Conservation (phyloP, 2,888 invertebrate genomes). For the Noctua janthina region DNA sequence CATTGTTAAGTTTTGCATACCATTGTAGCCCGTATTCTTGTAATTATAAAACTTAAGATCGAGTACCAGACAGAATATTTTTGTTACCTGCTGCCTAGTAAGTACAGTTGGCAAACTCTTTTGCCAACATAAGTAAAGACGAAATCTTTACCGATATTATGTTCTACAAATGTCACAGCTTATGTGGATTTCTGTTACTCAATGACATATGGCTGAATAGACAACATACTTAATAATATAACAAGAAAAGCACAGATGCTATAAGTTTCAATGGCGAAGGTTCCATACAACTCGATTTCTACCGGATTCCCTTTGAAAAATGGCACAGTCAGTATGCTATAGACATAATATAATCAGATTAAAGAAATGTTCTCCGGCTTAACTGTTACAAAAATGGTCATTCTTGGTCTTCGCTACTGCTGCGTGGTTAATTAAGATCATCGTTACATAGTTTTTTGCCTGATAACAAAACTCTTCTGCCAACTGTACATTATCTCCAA, state of each 20-base stretch:
- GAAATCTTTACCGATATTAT: not conserved
- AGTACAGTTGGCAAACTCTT: constrained; percentile 8
- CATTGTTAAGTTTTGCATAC: not conserved
- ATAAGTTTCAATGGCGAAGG: too few species aligned
- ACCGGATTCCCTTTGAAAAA: too few species aligned
- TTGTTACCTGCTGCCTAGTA: not conserved
- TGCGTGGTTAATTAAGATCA: not conserved
- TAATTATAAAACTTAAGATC: constrained; percentile 1
- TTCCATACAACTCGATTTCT: too few species aligned
- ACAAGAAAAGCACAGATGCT: not conserved
- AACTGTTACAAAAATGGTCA: too few species aligned
- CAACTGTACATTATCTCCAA: constrained; percentile 3
- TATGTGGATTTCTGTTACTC: not conserved
- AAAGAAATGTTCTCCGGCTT: too few species aligned
- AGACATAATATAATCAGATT: too few species aligned
- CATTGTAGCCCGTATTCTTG: not conserved
- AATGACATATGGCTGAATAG: not conserved
- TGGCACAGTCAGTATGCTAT: too few species aligned
- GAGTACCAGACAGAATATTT: not conserved
- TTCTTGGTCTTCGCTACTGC: too few species aligned
- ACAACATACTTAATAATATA: not conserved
- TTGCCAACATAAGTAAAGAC: not conserved
- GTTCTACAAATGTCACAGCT: not conserved
- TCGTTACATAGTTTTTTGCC: not conserved
- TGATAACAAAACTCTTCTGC: not conserved